Conservation (phyloP, 1,140 invertebrate species). For the Drosophila bocki region DNA sequence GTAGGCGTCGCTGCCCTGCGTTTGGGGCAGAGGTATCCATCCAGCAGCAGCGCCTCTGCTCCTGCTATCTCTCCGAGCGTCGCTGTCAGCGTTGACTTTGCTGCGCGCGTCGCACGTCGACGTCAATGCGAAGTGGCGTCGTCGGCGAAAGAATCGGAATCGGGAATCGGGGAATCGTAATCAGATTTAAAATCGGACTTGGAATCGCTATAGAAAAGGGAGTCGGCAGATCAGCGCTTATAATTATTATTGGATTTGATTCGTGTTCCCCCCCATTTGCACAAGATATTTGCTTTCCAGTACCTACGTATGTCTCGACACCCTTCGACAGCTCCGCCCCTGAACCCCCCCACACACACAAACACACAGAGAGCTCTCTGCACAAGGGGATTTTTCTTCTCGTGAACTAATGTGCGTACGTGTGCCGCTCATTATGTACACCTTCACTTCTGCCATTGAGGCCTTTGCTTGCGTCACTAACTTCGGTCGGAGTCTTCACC, state of each 20-base stretch:
- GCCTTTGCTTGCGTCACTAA: constrained; percentile 40
- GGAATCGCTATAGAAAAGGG: not conserved
- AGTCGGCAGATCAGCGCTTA: constrained; percentile 45
- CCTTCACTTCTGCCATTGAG: constrained; percentile 33
- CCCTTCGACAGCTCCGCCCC: not conserved
- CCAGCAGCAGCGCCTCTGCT: not conserved
- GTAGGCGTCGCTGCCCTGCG: constrained; percentile 4
- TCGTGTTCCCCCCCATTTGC: constrained; percentile 32
- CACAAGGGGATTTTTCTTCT: constrained; percentile 40
- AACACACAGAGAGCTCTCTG: not conserved
- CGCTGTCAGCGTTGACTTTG: constrained; percentile 11
- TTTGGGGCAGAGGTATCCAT: constrained; percentile 6
- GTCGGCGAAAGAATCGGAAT: constrained; percentile 50
- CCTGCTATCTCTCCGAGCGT: constrained; percentile 16
- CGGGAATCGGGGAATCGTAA: constrained; percentile 16
- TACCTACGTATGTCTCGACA: constrained; percentile 3
- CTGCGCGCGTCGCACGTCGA: not conserved
- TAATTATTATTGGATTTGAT: constrained; percentile 73
- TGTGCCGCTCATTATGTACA: constrained; percentile 42
- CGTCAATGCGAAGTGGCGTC: constrained; percentile 59
- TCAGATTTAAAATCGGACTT: constrained; percentile 11
- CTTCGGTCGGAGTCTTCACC: not conserved
- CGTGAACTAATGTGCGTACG: constrained; percentile 3
- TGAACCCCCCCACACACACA: not conserved
- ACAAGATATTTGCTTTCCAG: constrained; percentile 41